Percentiles rank a stretch among this genome's conserved stretches.
phyloP scores from a whole-genome alignment of 2,888 invertebrate species.

The Athalia cordata region DNA sequence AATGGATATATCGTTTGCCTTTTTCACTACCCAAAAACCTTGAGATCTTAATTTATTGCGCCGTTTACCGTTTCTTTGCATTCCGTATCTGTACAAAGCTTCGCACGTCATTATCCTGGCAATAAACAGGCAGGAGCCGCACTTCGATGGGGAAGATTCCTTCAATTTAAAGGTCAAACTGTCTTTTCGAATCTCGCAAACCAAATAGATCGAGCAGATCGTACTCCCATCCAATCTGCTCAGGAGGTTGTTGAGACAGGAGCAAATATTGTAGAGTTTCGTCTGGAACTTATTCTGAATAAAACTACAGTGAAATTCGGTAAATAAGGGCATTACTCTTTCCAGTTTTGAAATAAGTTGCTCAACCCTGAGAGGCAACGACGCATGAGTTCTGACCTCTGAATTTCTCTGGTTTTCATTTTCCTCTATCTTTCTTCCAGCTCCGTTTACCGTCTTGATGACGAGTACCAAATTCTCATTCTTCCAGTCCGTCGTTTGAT shows the following conservation, averaged over 20 bases:
- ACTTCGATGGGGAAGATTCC: neutral
- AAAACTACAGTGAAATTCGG: conserved; percentile 12
- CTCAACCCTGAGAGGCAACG: conserved; percentile 55
- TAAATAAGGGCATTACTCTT: conserved; percentile 51
- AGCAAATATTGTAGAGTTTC: conserved; percentile 51
- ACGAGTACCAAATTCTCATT: conserved; percentile 22
- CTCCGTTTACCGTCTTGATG: conserved; percentile 28
- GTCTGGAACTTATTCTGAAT: conserved; percentile 24
- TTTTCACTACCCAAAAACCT: neutral
- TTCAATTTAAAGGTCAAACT: conserved; percentile 57
- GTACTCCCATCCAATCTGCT: conserved; percentile 47
- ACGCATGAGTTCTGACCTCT: conserved; percentile 45
- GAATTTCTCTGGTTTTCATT: conserved; percentile 12
- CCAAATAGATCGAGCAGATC: conserved; percentile 51
- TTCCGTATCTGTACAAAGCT: conserved; percentile 23
- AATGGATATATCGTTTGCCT: neutral
- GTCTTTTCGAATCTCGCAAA: conserved; percentile 57
- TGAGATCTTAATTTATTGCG: conserved; percentile 3
- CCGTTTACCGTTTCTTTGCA: neutral
- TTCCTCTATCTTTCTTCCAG: neutral
- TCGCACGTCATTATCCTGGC: conserved; percentile 56
- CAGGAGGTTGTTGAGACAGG: conserved; percentile 55
- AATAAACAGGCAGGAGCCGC: conserved; percentile 49
- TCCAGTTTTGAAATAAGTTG: conserved; percentile 53
- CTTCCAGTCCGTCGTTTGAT: conserved; percentile 46